Base-by-base conservation (phyloP, 2,888 invertebrate genomes). In the Amphipoea oculea region DNA sequence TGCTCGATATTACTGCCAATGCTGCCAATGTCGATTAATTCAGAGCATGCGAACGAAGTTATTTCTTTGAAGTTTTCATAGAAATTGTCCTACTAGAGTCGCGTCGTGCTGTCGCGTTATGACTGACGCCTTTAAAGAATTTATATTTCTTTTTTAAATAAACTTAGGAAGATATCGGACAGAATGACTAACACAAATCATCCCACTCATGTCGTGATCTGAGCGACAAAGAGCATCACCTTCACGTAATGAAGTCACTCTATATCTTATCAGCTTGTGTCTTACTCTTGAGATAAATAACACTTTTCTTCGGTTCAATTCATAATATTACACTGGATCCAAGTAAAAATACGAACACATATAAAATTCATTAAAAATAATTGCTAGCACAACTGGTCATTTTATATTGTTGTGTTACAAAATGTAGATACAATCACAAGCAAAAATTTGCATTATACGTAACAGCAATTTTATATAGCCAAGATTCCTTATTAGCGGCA, bases 201-300 rank as follows among this genome's bases (percentile, higher is more conserved):
- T 86, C 82, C 73, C 67, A 67, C 71, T 79, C 65, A 72, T 86
- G 81, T 87, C 85, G 75, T 80, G 87, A 89, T 85, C 80, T 79
- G 85, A 85, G 88, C 88, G 89, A 90, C 90, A 91, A 91, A 92
- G 92, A 93, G 92, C 93, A 93, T 95, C 95, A 95, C 95, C 95
- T 95, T 93, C 92, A 90, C 90, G 90, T 91, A 92, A 92, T 92
- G 91, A 92, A 93, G 93, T 93, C 93, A 92, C 86, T 89, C 86
- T 89, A 91, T 95, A 96, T 95, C 95, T 96, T 96, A 96, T 96
- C 96, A 89, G 89, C 89, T 90, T 91, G 90, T 90, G 94, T 90
- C 92, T 94, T 92, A 89, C 90, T 89, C 90, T 89, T 86, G 91
- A 91, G 95, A 96, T 96, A 95, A 93, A 89, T 89, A 91, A 90